Conservation (phyloP, 1,140 invertebrate species). For the Sitophilus oryzae region DNA sequence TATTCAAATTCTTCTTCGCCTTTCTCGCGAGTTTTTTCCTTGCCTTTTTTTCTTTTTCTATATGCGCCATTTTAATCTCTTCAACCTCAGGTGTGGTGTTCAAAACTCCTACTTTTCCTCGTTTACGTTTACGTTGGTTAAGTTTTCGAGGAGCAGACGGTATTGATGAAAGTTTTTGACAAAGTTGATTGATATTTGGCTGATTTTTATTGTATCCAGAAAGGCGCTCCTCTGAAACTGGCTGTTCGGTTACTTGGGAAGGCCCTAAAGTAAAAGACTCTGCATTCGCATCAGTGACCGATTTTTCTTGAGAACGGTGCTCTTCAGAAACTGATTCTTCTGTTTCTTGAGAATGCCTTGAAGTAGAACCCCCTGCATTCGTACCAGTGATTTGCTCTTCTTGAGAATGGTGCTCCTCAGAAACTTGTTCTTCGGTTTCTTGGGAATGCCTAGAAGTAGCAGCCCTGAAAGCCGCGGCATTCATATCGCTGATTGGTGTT, state of each 20-base stretch:
- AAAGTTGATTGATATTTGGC: background rate
- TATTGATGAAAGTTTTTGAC: constrained; percentile 3
- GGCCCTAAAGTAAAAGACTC: background rate
- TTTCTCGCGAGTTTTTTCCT: constrained; percentile 2
- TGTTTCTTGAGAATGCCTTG: too few species aligned
- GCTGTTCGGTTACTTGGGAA: background rate
- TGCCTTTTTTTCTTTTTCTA: constrained; percentile 1
- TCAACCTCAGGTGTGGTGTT: constrained; percentile 5
- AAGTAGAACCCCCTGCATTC: too few species aligned
- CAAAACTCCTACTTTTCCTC: constrained; percentile 6
- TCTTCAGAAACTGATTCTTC: too few species aligned
- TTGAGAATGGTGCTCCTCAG: too few species aligned
- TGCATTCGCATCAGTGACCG: background rate
- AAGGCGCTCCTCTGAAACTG: background rate
- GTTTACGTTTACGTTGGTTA: constrained; percentile 5
- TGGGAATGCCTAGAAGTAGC: too few species aligned
- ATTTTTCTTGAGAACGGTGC: too few species aligned
- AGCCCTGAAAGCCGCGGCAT: too few species aligned
- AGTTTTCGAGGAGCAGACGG: constrained; percentile 1
- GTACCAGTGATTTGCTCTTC: too few species aligned
- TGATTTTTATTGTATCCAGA: background rate
- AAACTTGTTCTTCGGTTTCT: too few species aligned
- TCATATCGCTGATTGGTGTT: constrained; percentile 4
- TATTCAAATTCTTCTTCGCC: constrained; percentile 1
- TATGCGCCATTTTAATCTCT: background rate